Conservation (phyloP, 2,888 invertebrate genomes). For the Cheilosia urbana region DNA sequence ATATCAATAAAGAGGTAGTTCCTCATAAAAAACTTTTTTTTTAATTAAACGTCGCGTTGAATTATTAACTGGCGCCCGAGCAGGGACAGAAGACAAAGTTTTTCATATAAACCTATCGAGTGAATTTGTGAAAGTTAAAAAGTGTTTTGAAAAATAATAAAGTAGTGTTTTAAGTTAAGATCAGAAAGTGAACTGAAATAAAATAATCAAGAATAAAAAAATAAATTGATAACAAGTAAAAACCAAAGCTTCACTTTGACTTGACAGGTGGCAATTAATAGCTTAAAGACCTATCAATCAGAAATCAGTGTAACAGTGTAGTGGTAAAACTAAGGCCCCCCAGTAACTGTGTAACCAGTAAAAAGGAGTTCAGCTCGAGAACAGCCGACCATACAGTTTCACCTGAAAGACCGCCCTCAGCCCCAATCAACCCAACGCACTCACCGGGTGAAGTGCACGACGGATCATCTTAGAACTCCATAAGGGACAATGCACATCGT, state of each 20-base stretch:
- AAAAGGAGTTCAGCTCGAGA: not conserved
- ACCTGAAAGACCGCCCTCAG: slow-evolving; percentile 9
- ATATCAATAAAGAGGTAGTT: not conserved
- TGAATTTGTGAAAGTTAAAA: slow-evolving; percentile 5
- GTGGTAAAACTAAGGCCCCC: slow-evolving; percentile 8
- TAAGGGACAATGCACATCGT: slow-evolving; percentile 8
- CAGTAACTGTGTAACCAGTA: slow-evolving; percentile 7
- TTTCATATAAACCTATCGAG: slow-evolving; percentile 4
- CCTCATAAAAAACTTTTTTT: not conserved
- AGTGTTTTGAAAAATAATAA: slow-evolving; percentile 6
- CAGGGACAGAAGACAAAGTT: slow-evolving; percentile 7
- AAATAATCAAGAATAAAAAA: not conserved
- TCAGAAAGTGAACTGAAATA: slow-evolving; percentile 1
- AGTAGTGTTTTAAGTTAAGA: not conserved
- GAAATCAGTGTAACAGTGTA: slow-evolving; percentile 21
- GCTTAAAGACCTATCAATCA: slow-evolving; percentile 12
- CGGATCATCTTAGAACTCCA: slow-evolving; percentile 7
- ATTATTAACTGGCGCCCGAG: not conserved
- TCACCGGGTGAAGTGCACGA: slow-evolving; percentile 6
- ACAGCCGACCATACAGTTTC: slow-evolving; percentile 22
- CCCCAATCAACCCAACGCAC: slow-evolving; percentile 18
- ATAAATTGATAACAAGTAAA: not conserved
- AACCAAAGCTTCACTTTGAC: not conserved
- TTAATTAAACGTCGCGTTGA: not conserved
- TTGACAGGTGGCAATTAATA: not conserved